A percentile compares a stretch with the other conserved stretches of the same genome.
phyloP scores from a whole-genome alignment of 2,888 invertebrate genomes.

The Hybos culiciformis region DNA sequence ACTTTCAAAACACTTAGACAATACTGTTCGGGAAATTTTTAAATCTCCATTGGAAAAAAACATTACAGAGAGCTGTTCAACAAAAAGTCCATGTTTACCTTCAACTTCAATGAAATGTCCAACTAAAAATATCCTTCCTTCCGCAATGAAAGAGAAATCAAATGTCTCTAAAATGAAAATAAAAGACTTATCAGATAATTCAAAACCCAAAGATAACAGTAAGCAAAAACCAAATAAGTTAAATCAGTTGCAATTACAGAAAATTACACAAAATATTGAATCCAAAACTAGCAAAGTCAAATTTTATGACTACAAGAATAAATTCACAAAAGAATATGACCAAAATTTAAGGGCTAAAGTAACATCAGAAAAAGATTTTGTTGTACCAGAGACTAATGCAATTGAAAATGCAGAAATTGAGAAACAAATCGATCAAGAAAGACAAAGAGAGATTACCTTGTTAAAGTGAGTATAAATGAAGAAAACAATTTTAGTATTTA shows the following conservation, averaged over 20 bases:
- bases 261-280: background rate
- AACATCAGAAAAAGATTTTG: conserved; percentile 22
- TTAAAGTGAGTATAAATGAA: conserved; percentile 17
- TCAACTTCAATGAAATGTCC: conserved; percentile 1
- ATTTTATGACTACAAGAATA: conserved; percentile 39
- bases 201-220: background rate
- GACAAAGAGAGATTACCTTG: conserved; percentile 21
- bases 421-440: conserved; percentile 16
- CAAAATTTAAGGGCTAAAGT: conserved; percentile 26
- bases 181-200: background rate
- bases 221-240: too few relatives aligned
- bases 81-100: background rate
- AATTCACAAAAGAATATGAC: conserved; percentile 31
- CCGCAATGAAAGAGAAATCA: background rate
- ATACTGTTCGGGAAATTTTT: conserved; percentile 9
- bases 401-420: conserved; percentile 27
- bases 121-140: background rate
- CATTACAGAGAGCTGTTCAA: background rate
- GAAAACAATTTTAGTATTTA: background rate
- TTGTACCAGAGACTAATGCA: conserved; percentile 19
- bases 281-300: conserved; percentile 23
- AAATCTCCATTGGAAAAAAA: background rate
- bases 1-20: background rate
- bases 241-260: background rate
- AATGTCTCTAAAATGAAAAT: background rate